These are phyloP conservation scores for Drosophila siamana DNA, from an alignment of 2,888 invertebrate genomes.

Conservation along the genomic window DNA sequence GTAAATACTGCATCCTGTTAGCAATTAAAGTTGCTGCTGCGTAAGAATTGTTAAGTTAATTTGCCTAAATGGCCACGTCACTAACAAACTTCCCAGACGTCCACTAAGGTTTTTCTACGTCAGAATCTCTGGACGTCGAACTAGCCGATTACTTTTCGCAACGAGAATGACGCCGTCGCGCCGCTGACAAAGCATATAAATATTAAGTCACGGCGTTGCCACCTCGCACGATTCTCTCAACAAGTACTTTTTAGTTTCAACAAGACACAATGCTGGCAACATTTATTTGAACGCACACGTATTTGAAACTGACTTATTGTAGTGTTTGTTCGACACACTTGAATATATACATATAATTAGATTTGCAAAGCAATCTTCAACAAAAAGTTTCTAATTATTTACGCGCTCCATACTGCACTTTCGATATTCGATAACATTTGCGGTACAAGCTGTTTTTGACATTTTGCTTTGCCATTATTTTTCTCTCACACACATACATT, in stretches of 20 bases:
- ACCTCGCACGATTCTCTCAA: not conserved
- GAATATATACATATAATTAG: not conserved
- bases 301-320: no score
- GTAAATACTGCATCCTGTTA: conserved; percentile 80
- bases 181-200: conserved; percentile 47
- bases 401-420: not conserved
- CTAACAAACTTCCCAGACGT: conserved; percentile 41
- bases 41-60: conserved; percentile 20
- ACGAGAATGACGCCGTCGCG: conserved; percentile 48
- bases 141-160: conserved; percentile 51
- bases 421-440: conserved; percentile 14
- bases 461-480: conserved; percentile 37
- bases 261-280: no score
- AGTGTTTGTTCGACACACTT: no score
- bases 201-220: conserved; percentile 38
- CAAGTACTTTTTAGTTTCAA: conserved; percentile 38
- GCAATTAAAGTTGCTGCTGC: conserved; percentile 27
- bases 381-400: not conserved
- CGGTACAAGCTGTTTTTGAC: conserved; percentile 65
- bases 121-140: conserved; percentile 14
- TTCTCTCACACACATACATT: conserved; percentile 47
- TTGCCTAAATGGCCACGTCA: conserved; percentile 68
- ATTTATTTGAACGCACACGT: no score
- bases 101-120: conserved; percentile 19
- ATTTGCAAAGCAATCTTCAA: no score